Conservation (phyloP, 2,113 vertebrate genomes). For the Rhinichthys klamathensis region DNA sequence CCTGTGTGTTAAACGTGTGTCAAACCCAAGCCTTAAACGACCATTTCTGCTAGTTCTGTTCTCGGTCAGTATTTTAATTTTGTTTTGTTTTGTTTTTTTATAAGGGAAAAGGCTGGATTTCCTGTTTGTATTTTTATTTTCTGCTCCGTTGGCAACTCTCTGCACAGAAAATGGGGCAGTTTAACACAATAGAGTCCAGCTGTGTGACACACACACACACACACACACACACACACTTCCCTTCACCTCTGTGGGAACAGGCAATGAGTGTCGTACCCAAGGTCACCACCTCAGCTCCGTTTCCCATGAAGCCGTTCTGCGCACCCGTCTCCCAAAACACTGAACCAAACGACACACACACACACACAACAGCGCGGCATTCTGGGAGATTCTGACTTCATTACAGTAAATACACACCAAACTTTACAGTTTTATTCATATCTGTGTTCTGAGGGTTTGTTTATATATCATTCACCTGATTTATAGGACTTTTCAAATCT, state of each 20-base stretch:
- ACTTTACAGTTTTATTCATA: not conserved
- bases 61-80: not conserved
- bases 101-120: constrained; percentile 32
- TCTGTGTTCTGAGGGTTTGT: not conserved
- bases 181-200: constrained; percentile 52
- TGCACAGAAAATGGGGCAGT: constrained; percentile 49
- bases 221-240: constrained; percentile 49
- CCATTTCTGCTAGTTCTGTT: not conserved
- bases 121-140: constrained; percentile 57
- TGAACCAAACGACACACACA: not conserved
- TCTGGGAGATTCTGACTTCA: not conserved
- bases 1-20: too few species aligned
- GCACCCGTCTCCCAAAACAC: not conserved
- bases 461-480: too few species aligned
- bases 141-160: constrained; percentile 34
- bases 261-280: constrained; percentile 41
- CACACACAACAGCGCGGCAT: not conserved
- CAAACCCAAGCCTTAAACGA: too few species aligned
- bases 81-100: not conserved
- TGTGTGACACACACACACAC: constrained; percentile 42
- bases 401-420: not conserved
- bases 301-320: constrained; percentile 33
- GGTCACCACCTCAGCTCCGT: constrained; percentile 32
- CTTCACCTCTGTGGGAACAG: constrained; percentile 56
- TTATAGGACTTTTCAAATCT: too few species aligned